Percentiles rank a stretch among this genome's conserved stretches.
Evolutionary conservation across 2,113 vertebrate genomes (phyloP).

Genomic region (Canis aureus): DNA sequence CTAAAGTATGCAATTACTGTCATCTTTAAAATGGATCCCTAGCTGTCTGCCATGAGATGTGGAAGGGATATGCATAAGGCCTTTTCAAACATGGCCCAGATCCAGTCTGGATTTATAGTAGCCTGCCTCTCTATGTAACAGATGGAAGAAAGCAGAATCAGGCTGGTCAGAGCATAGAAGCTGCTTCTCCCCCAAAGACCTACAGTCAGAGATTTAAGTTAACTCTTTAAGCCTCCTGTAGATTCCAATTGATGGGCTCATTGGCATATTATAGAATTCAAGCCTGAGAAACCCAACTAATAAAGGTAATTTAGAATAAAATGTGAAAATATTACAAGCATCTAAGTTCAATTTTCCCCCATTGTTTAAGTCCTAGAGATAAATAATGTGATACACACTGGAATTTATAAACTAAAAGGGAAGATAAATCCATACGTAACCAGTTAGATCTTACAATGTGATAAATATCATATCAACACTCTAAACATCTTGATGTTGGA

Average conservation of each 20-base stretch:
- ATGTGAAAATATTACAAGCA: not conserved
- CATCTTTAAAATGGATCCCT: not conserved
- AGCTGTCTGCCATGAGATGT: not conserved
- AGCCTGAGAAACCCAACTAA: not conserved
- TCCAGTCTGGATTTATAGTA: not conserved
- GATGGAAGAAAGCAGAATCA: not conserved
- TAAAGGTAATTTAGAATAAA: slow-evolving; percentile 22
- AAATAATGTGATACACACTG: not conserved
- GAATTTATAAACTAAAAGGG: not conserved
- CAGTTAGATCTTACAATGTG: not conserved
- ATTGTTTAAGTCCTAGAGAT: not conserved
- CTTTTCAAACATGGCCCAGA: not conserved
- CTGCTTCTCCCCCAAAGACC: not conserved
- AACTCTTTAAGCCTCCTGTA: not conserved
- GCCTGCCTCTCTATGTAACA: not conserved
- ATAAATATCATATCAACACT: not conserved
- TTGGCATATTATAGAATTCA: not conserved
- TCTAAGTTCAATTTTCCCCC: not conserved
- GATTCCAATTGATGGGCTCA: not conserved
- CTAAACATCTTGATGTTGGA: not conserved
- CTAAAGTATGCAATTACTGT: not conserved
- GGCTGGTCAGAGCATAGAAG: too few relatives aligned
- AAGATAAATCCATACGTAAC: not conserved
- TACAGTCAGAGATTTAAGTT: not conserved
- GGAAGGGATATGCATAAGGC: not conserved